These are phyloP conservation scores for Drosophila repleta DNA, from an alignment of 1,140 invertebrate species.

Conservation along the genomic window DNA sequence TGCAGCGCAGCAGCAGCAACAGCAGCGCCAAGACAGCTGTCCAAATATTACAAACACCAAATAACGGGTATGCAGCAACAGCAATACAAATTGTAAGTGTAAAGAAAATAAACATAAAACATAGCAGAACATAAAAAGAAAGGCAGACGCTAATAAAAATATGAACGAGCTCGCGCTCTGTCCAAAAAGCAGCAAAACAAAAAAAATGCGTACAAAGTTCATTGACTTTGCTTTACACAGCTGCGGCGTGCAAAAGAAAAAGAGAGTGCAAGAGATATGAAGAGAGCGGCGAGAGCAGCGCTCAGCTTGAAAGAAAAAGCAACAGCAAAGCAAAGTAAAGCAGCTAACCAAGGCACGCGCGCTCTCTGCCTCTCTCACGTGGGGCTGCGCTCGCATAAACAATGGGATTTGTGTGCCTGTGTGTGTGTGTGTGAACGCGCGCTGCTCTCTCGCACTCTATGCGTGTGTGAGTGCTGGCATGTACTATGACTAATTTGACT, in stretches of 20 bases:
- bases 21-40: constrained; percentile 51
- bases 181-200: constrained; percentile 36
- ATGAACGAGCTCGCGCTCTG: constrained; percentile 44
- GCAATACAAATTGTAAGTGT: constrained; percentile 55
- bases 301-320: constrained; percentile 19
- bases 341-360: neutral
- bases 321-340: neutral
- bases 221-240: constrained; percentile 76
- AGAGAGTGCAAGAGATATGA: neutral
- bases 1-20: constrained; percentile 10
- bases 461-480: constrained; percentile 10
- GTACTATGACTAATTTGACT: constrained; percentile 65
- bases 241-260: constrained; percentile 22
- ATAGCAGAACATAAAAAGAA: constrained; percentile 56
- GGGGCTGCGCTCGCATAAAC: constrained; percentile 35
- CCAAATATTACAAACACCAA: constrained; percentile 67
- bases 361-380: constrained; percentile 30
- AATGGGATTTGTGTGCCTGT: constrained; percentile 21
- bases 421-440: constrained; percentile 13
- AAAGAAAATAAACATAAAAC: constrained; percentile 64
- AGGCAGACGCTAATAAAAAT: constrained; percentile 49
- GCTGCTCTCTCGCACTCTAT: neutral
- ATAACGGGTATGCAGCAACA: constrained; percentile 44
- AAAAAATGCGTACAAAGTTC: constrained; percentile 79
- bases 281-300: constrained; percentile 6